Percentiles rank a stretch among this genome's conserved stretches.
phyloP scores from a whole-genome alignment of 1,140 invertebrate genomes.

The Aphelenchoides avenae region DNA sequence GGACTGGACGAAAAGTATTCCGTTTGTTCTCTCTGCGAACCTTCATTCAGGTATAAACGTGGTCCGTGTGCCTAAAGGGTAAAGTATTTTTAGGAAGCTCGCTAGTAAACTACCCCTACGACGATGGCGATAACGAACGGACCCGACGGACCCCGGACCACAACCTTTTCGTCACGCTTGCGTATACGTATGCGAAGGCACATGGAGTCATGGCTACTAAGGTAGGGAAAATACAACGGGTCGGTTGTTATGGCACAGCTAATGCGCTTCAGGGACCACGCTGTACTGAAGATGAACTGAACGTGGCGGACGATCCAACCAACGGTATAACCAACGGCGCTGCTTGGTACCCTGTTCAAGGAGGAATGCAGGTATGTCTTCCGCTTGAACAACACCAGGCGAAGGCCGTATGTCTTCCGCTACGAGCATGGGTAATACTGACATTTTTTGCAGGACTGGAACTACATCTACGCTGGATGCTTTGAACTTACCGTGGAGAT shows the following conservation, averaged over 20 bases:
- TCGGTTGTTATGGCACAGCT: background rate
- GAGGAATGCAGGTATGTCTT: slow-evolving; percentile 94
- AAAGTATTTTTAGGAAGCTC: slow-evolving; percentile 19
- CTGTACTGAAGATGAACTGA: slow-evolving; percentile 31
- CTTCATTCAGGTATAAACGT: slow-evolving; percentile 86
- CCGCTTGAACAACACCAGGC: too few relatives aligned
- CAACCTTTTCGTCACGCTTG: slow-evolving; percentile 74
- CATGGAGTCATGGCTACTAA: slow-evolving; percentile 46
- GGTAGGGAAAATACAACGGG: background rate
- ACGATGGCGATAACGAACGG: slow-evolving; percentile 66
- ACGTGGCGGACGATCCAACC: slow-evolving; percentile 53
- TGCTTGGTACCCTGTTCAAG: slow-evolving; percentile 59
- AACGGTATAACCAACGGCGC: slow-evolving; percentile 63
- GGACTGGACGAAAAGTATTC: slow-evolving; percentile 76
- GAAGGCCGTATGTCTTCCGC: too few relatives aligned
- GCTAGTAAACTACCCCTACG: slow-evolving; percentile 77
- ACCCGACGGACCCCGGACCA: slow-evolving; percentile 71
- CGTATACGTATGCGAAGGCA: slow-evolving; percentile 72
- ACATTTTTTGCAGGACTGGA: too few relatives aligned
- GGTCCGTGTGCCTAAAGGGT: slow-evolving; percentile 69
- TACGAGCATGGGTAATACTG: too few relatives aligned
- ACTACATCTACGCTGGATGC: slow-evolving; percentile 82
- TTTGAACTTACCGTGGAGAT: slow-evolving; percentile 90
- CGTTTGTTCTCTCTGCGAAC: slow-evolving; percentile 92
- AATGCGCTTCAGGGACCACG: slow-evolving; percentile 24